These are phyloP conservation scores for Bombus pyrosoma DNA, from an alignment of 1,140 invertebrate species.

Conservation along the genomic window DNA sequence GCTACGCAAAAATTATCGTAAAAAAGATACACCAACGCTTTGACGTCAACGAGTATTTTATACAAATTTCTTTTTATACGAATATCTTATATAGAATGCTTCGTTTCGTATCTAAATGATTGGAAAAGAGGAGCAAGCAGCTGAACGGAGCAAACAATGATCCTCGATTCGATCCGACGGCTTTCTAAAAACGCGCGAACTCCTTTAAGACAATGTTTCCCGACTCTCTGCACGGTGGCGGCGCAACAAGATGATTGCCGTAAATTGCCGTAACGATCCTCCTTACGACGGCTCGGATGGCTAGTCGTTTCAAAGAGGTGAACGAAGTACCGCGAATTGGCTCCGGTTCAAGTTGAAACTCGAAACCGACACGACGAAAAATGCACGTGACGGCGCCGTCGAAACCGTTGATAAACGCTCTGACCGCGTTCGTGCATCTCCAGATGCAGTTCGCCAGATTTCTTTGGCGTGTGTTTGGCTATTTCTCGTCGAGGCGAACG, in stretches of 20 bases:
- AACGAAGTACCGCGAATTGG: conserved; percentile 54
- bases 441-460: neutral
- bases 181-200: conserved; percentile 4
- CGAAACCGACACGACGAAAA: conserved; percentile 47
- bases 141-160: neutral
- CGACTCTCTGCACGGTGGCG: neutral
- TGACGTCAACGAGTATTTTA: neutral
- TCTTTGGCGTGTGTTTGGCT: neutral
- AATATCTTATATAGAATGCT: neutral
- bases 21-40: neutral
- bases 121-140: neutral
- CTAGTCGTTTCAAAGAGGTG: conserved; percentile 19
- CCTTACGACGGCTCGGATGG: conserved; percentile 44
- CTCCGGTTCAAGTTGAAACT: conserved; percentile 56
- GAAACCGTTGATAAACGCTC: conserved; percentile 36
- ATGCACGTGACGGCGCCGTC: conserved; percentile 23
- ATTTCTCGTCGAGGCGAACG: neutral
- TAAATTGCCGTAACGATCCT: conserved; percentile 61
- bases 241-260: conserved; percentile 60
- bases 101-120: neutral
- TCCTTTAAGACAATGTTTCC: conserved; percentile 11
- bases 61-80: too few species aligned
- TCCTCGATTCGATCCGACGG: neutral
- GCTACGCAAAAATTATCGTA: neutral
- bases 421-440: conserved; percentile 6